Evolutionary conservation across 1,140 invertebrate species (phyloP).

Genomic region (Gryllus bimaculatus): DNA sequence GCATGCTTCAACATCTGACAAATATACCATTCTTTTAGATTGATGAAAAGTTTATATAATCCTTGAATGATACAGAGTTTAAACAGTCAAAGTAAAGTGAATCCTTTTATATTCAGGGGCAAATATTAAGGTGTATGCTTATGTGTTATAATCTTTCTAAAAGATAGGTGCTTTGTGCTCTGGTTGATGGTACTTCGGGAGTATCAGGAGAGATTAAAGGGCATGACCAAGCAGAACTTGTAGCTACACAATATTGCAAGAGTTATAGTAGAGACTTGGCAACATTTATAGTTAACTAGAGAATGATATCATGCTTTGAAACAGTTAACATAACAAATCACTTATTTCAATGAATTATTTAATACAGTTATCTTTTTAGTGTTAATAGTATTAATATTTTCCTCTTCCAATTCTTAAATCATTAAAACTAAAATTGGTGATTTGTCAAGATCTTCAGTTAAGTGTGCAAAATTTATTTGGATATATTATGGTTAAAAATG

Average conservation of each 20-base stretch:
- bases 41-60: too few relatives aligned
- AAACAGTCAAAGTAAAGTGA: background rate
- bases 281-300: background rate
- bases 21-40: too few relatives aligned
- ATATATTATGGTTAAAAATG: too few relatives aligned
- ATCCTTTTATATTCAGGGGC: background rate
- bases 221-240: background rate
- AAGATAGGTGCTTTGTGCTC: background rate
- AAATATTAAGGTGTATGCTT: background rate
- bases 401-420: too few relatives aligned
- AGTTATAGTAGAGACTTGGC: background rate
- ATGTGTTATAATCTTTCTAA: background rate
- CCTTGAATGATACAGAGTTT: too few relatives aligned
- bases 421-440: too few relatives aligned
- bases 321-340: background rate
- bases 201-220: background rate
- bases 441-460: too few relatives aligned
- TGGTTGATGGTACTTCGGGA: background rate
- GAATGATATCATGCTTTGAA: background rate
- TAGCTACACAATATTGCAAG: background rate
- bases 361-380: too few relatives aligned
- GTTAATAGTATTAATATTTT: too few relatives aligned
- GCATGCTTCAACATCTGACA: too few relatives aligned
- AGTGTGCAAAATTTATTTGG: too few relatives aligned
- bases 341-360: too few relatives aligned